phyloP scores from a whole-genome alignment of 1,140 invertebrate genomes.

The Frieseomelitta varia region DNA sequence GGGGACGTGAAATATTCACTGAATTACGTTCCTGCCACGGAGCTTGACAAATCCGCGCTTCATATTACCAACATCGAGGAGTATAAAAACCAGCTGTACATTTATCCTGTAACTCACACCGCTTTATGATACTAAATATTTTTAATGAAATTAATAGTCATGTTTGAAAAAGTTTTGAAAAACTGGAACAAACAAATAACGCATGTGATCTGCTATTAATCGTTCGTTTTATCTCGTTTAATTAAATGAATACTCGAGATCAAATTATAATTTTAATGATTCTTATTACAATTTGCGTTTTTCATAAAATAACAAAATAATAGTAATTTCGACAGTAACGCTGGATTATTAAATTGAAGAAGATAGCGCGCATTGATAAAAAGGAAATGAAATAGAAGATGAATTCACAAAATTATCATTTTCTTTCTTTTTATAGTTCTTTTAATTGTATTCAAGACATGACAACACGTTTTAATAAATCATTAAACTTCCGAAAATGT shows the following conservation, averaged over 20 bases:
- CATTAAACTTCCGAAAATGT: conserved; percentile 77
- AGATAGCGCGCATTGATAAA: neutral
- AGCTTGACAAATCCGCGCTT: conserved; percentile 13
- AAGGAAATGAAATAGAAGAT: neutral
- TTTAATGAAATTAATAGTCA: conserved; percentile 26
- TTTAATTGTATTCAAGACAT: conserved; percentile 79
- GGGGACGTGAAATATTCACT: conserved; percentile 59
- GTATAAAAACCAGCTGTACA: conserved; percentile 70
- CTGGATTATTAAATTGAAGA: neutral
- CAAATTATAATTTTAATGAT: neutral
- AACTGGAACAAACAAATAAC: neutral
- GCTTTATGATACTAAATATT: conserved; percentile 21
- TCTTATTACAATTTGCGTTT: neutral
- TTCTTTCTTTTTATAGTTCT: conserved; percentile 59
- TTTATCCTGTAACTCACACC: conserved; percentile 68
- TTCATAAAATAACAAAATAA: conserved; percentile 5
- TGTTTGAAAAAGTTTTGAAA: conserved; percentile 6
- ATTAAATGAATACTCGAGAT: too few species aligned
- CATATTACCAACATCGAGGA: conserved; percentile 58
- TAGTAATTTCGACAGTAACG: neutral
- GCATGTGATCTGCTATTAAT: neutral
- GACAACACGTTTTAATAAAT: conserved; percentile 80
- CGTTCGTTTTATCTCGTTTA: neutral
- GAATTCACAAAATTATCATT: neutral
- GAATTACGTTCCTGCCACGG: conserved; percentile 43